Percentiles rank a stretch among this genome's conserved stretches.
phyloP scores from a whole-genome alignment of 1,140 invertebrate species.

The Platorchestia sp. region DNA sequence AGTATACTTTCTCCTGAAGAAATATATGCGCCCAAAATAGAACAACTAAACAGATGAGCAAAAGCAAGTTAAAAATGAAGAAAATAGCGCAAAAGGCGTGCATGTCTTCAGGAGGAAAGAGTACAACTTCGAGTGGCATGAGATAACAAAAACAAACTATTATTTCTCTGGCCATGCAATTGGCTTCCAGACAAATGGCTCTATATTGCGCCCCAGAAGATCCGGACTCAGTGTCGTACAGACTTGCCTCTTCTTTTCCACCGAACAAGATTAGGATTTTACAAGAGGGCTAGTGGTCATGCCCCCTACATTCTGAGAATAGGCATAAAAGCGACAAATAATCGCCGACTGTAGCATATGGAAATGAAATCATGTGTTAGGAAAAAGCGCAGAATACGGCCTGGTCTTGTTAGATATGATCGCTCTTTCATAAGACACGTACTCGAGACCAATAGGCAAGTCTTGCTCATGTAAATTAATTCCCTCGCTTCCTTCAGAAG shows the following conservation, averaged over 20 bases:
- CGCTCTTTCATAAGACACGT: neutral
- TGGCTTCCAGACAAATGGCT: neutral
- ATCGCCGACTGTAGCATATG: neutral
- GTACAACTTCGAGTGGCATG: neutral
- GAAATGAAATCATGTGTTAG: neutral
- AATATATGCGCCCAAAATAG: neutral
- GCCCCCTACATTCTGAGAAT: neutral
- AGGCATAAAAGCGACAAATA: neutral
- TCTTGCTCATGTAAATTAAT: neutral
- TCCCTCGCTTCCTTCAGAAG: neutral
- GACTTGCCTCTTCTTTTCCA: constrained; percentile 11
- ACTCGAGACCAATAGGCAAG: neutral
- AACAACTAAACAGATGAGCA: neutral
- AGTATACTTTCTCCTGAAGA: neutral
- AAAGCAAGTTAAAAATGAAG: neutral
- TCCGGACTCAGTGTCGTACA: neutral
- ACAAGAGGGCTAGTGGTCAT: neutral
- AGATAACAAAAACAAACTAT: neutral
- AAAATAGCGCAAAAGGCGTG: neutral
- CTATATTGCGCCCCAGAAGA: neutral
- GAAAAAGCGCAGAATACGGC: neutral
- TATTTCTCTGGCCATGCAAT: neutral
- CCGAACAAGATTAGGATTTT: constrained; percentile 38
- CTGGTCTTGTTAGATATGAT: neutral
- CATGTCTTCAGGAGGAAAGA: neutral